phyloP scores from a whole-genome alignment of 2,113 vertebrate species.

The Eubucco bourcierii region DNA sequence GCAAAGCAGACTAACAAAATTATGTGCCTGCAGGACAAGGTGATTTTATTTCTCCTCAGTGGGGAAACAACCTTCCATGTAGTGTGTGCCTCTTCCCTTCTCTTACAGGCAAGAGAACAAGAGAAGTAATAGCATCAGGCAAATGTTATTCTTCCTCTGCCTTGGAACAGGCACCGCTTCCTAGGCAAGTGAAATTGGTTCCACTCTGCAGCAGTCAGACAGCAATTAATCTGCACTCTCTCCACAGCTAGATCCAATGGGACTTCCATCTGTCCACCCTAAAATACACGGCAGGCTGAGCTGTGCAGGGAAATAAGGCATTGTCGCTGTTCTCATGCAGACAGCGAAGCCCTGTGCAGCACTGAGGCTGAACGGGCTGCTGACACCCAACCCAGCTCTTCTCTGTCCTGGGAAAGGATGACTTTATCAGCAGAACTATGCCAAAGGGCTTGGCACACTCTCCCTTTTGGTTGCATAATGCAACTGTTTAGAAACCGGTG shows the following conservation, averaged over 20 bases:
- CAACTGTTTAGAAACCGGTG: not conserved
- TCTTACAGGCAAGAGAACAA: not conserved
- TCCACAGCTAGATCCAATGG: conserved; percentile 32
- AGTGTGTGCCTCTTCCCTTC: not conserved
- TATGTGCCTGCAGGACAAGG: not conserved
- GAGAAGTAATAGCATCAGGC: conserved; percentile 28
- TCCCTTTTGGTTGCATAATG: not conserved
- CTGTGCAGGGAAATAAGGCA: not conserved
- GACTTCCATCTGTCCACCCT: conserved; percentile 55
- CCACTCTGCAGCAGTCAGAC: not conserved
- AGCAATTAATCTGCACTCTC: conserved; percentile 47
- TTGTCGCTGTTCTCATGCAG: not conserved
- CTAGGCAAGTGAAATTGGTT: conserved; percentile 35
- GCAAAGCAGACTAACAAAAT: conserved; percentile 39
- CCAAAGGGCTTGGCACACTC: not conserved
- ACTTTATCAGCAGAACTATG: not conserved
- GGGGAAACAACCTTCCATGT: not conserved
- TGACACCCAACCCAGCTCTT: not conserved
- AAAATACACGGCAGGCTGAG: not conserved
- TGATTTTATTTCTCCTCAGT: conserved; percentile 35
- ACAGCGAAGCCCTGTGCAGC: not conserved
- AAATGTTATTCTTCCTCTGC: conserved; percentile 37
- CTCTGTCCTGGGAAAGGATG: not conserved
- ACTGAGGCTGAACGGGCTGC: not conserved
- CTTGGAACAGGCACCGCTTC: conserved; percentile 40